Base-by-base conservation (phyloP, 2,113 vertebrate genomes). In the Pandion haliaetus region DNA sequence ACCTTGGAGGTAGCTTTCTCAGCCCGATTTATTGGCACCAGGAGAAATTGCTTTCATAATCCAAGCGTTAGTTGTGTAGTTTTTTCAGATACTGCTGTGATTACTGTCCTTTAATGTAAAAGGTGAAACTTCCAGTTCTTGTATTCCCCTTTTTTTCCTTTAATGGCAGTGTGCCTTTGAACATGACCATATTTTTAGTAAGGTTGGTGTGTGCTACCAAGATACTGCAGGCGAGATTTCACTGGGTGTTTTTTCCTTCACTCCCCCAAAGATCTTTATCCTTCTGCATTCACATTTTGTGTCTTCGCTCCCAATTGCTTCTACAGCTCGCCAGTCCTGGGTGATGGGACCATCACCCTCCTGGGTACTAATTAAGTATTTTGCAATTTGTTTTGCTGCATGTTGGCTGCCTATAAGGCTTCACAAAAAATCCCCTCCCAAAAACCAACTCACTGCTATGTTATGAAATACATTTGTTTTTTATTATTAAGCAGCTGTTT, bases 121-220 rank as follows among this genome's bases (percentile, higher is more conserved):
- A 87, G 57, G 78, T 89, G 77, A 69, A 65, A 29, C 57, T 62
- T 97, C 61, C 66, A 89, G 62, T 80, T 88, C 59, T 80, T 34
- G 9, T 36, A n/a, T 93, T 91, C 63, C 49, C 23, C 10, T 74
- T 86, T 95, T 76, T 80, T 92, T 73, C 94, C 94, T 96, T 96
- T 90, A 91, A 95, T 96, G 40, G 32, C 57, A 87, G 69, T 1
- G 0, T 63, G 76, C 66, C 67, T 95, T 95, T 13, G 13, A 88
- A 74, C 2, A 2, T 86, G 80, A 62, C 86, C 55, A 0, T 79
- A 50, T 69, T 84, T 65, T 97, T 78, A 93, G 86, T 65, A 70
- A 81, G 61, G 31, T 25, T 55, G 26, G 52, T 25, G 2, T 47
- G 38, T 57, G 62, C 63, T 90, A 20, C 34, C 47, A 69, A 42